Conservation (phyloP, 2,113 vertebrate genomes). For the Nesoenas mayeri region DNA sequence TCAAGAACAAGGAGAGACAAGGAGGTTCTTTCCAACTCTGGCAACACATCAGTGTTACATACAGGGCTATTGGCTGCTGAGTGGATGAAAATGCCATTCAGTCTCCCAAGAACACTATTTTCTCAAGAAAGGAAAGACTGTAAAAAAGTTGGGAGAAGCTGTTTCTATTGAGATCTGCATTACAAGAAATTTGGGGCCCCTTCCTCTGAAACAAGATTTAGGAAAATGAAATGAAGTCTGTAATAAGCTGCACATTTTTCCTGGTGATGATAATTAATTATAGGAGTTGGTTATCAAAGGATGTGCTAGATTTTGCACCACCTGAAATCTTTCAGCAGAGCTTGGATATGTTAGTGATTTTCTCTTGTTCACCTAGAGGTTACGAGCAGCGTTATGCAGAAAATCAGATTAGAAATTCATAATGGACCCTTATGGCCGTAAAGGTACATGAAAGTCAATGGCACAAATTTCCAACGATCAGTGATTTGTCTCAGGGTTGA, state of each 20-base stretch:
- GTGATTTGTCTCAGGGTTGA: not conserved
- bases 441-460: constrained; percentile 18
- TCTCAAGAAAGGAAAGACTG: not conserved
- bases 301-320: not conserved
- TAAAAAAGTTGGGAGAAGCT: not conserved
- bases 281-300: not conserved
- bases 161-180: not conserved
- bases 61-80: not conserved
- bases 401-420: constrained; percentile 44
- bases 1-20: not conserved
- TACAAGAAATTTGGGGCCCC: not conserved
- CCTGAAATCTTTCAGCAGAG: not conserved
- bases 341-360: constrained; percentile 9
- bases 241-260: not conserved
- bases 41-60: not conserved
- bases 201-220: not conserved
- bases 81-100: not conserved
- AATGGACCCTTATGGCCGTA: not conserved
- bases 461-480: constrained; percentile 25
- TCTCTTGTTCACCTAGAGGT: not conserved
- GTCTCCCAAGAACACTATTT: not conserved
- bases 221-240: not conserved
- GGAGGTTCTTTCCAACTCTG: not conserved
- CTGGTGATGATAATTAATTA: not conserved
- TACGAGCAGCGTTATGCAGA: not conserved